Evolutionary conservation across 2,888 invertebrate species (phyloP), one percentile per base, ranked within the genome.

Genomic region (Junonia oenone): DNA sequence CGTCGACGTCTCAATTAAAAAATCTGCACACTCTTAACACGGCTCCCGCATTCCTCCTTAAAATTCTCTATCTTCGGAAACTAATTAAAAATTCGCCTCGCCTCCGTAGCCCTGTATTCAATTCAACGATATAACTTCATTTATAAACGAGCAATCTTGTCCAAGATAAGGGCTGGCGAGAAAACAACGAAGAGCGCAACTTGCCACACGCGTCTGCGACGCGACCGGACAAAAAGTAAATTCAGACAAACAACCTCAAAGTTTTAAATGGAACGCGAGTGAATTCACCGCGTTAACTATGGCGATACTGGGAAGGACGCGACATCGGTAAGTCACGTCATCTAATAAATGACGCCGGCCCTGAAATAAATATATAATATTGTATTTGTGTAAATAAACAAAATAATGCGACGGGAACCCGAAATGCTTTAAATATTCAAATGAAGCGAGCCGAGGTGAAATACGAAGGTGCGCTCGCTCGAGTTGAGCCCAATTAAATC

Each of bases 351-450:
- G 88, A 89, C 81, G 77, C 80, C 68, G 77, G 72, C 72, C 72
- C 79, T 76, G 78, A 86, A 87, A 87, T 86, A 88, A 85, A 89
- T 89, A 90, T 85, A 86, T 86, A 87, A 89, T 88, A 88, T 85
- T 67, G 69, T 65, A 69, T 70, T 69, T 86, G 87, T 88, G 82
- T 86, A 87, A 87, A 87, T 84, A 89, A 89, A 90, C 72, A 85
- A 86, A 88, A 89, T 86, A 87, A 84, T 82, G 77, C 80, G 78
- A 66, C 77, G 74, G 74, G 73, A 81, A 81, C 76, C 84, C 87
- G 77, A 87, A 90, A 90, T 87, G 87, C 83, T 88, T 89, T 87
- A 88, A 89, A 89, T 90, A 90, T 90, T 90, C 86, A 90, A 90
- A 90, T 90, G 89, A 89, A 89, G 81, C 85, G 82, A 86, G 85